A percentile compares a stretch with the other conserved stretches of the same genome.
Conservation (phyloP, 2,888 invertebrate species). For the Lepeophtheirus nordmannii region DNA sequence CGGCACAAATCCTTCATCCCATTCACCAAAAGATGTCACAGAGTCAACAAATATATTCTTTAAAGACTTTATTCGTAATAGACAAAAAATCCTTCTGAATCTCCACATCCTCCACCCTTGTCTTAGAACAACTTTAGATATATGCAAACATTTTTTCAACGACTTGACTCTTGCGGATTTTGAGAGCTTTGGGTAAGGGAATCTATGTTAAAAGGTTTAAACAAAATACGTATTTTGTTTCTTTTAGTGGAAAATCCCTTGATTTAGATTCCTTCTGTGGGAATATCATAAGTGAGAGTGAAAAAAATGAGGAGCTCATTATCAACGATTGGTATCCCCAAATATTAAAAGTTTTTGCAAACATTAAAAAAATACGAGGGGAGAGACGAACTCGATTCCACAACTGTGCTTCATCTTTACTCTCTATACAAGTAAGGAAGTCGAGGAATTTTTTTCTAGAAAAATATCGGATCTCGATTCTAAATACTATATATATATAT, state of each 20-base stretch:
- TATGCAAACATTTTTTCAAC: constrained; percentile 17
- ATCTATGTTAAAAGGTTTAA: too few relatives aligned
- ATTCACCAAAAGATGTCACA: not conserved
- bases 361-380: not conserved
- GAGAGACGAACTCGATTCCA: constrained; percentile 10
- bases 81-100: constrained; percentile 2
- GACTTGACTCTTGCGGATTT: constrained; percentile 7
- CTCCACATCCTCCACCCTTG: constrained; percentile 19
- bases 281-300: constrained; percentile 23
- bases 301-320: constrained; percentile 20
- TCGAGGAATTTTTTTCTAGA: too few relatives aligned
- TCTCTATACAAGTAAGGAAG: constrained; percentile 22
- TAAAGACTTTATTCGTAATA: constrained; percentile 15
- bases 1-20: not conserved
- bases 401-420: constrained; percentile 17
- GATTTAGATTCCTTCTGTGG: constrained; percentile 22
- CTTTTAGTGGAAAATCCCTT: constrained; percentile 9
- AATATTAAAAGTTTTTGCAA: constrained; percentile 9
- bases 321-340: constrained; percentile 20
- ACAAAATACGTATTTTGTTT: too few relatives aligned
- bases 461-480: too few relatives aligned
- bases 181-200: constrained; percentile 2
- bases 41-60: not conserved
- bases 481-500: not conserved
- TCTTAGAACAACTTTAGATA: constrained; percentile 7